These are phyloP conservation scores for Sitobion miscanthi DNA, from an alignment of 1,140 invertebrate genomes.

Conservation along the genomic window DNA sequence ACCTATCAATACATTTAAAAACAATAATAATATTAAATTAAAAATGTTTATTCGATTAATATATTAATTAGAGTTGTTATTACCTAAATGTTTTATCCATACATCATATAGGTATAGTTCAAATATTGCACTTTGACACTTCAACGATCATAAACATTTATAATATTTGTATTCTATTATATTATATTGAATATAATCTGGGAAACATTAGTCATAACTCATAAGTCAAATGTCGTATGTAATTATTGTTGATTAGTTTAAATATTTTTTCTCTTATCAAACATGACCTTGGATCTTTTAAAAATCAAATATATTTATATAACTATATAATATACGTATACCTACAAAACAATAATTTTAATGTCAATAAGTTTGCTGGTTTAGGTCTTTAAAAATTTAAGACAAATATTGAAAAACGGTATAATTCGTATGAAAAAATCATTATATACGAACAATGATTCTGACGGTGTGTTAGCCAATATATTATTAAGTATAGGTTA, in stretches of 20 bases:
- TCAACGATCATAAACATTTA: neutral
- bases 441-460: too few species aligned
- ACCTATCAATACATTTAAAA: neutral
- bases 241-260: slow-evolving; percentile 14
- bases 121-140: neutral
- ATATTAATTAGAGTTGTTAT: neutral
- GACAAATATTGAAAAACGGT: neutral
- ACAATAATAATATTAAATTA: neutral
- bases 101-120: neutral
- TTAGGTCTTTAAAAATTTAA: neutral
- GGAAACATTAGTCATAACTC: neutral
- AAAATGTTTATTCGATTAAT: neutral
- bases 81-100: neutral
- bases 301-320: neutral
- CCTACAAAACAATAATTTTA: neutral
- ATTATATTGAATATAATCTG: neutral
- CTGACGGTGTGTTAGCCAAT: too few species aligned
- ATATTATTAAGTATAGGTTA: too few species aligned
- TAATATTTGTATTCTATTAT: neutral
- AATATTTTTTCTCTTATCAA: neutral
- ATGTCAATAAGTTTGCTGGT: neutral
- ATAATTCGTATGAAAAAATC: neutral
- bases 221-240: neutral
- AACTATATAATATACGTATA: neutral
- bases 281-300: neutral